Base-by-base conservation (phyloP, 1,140 invertebrate species). In the Drosophila trapezifrons region DNA sequence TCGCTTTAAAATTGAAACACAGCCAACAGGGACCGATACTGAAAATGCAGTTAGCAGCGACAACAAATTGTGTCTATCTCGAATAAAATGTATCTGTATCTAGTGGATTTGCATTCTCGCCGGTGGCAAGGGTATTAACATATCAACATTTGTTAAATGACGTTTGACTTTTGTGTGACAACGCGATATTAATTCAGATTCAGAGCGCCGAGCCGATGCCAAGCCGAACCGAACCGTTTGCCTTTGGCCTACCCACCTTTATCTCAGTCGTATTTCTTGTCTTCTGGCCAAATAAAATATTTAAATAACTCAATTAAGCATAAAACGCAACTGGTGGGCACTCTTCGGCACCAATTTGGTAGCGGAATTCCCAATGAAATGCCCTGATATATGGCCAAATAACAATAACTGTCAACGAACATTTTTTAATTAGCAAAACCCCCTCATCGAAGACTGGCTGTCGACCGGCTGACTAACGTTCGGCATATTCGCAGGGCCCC, bases 131-230 rank as follows among this genome's bases (percentile, higher is more conserved):
- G 43, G 63, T 79, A 86, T 87, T 87, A 87, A 87, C 84, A 87
- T 89, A 87, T 87, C 84, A 89, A 89, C 84, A 87, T 87, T 87
- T 87, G 84, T 87, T 89, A 87, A 87, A 89, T 84, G 84, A 87
- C 84, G 80, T 84, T 87, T 87, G 84, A 87, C 83, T 87, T 87
- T 87, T 87, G 76, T 87, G 76, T 87, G 83, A 87, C 84, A 87
- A 87, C 73, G 67, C 84, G 84, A 89, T 82, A 87, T 87, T 87
- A 83, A 87, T 87, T 89, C 79, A 51, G 69, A 85, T 52, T 42
- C 51, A 60, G 60, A 64, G 60, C 69, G 60, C 60, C 46, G 59
- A 32, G n/a, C 49, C 56, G 35, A n/a, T 45, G 32, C 57, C 58
- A 18, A 64, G 20, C 49, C 25, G 35, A 43, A 27, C 5, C 46